These are phyloP conservation scores for Eciton burchellii DNA, from an alignment of 1,140 invertebrate species.

Conservation along the genomic window DNA sequence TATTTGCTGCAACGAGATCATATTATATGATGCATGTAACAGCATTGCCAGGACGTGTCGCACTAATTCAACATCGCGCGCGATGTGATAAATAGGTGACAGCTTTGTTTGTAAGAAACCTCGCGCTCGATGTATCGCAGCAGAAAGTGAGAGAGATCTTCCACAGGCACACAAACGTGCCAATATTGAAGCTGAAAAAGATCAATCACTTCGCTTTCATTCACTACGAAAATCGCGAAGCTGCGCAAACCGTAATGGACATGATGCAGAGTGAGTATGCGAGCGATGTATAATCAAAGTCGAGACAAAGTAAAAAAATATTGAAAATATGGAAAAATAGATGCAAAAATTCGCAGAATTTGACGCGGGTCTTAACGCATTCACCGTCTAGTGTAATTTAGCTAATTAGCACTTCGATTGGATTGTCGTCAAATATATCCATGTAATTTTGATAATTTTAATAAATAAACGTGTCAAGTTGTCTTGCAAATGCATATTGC, in stretches of 20 bases:
- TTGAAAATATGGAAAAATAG: background rate
- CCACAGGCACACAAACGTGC: slow-evolving; percentile 78
- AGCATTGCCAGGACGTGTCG: background rate
- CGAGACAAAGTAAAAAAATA: background rate
- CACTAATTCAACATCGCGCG: slow-evolving; percentile 33
- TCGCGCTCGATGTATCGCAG: slow-evolving; percentile 76
- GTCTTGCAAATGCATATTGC: too few relatives aligned
- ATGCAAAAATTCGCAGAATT: background rate
- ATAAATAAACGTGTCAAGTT: too few relatives aligned
- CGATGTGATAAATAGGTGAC: slow-evolving; percentile 77
- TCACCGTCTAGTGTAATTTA: background rate
- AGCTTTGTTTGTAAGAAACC: slow-evolving; percentile 82
- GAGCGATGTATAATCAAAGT: background rate
- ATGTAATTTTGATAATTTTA: too few relatives aligned
- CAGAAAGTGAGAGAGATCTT: slow-evolving; percentile 80
- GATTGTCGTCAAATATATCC: too few relatives aligned
- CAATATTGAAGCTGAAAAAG: slow-evolving; percentile 84
- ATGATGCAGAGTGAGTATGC: slow-evolving; percentile 78
- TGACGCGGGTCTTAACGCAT: background rate
- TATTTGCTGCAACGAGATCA: slow-evolving; percentile 1
- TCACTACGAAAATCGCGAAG: slow-evolving; percentile 81
- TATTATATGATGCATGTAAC: slow-evolving; percentile 6
- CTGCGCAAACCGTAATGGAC: slow-evolving; percentile 78
- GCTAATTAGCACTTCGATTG: too few relatives aligned
- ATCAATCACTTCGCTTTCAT: slow-evolving; percentile 85